These are phyloP conservation scores for Chelonia mydas DNA, from an alignment of 2,797 vertebrate species.

Conservation along the genomic window DNA sequence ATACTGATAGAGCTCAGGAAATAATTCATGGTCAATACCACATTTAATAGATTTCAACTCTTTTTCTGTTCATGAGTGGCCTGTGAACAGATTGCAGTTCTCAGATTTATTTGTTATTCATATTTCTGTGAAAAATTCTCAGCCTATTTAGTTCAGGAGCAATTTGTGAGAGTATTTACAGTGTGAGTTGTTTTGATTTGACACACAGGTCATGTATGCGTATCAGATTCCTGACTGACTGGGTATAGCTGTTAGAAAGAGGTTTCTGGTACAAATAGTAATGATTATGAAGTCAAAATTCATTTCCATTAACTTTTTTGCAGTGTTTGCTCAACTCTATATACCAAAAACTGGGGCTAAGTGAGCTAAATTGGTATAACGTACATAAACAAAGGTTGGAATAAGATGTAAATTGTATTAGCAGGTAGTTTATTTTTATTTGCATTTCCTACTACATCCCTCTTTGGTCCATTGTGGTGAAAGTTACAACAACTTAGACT, in stretches of 20 bases:
- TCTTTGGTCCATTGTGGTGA: not conserved
- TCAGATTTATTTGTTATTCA: not conserved
- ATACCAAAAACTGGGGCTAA: not conserved
- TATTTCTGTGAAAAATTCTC: not conserved
- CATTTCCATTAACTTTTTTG: not conserved
- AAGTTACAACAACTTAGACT: not conserved
- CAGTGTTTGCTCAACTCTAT: not conserved
- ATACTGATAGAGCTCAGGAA: not conserved
- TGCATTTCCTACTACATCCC: not conserved
- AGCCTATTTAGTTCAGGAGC: not conserved
- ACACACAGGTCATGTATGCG: not conserved
- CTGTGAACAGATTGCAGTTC: not conserved
- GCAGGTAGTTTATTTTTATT: fast-evolving
- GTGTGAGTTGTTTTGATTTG: not conserved
- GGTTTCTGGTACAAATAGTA: not conserved
- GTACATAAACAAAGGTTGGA: not conserved
- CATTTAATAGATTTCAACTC: not conserved
- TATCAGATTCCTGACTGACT: not conserved
- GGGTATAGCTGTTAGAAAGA: not conserved
- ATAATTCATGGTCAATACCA: not conserved
- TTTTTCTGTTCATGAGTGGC: not conserved
- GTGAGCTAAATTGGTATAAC: not conserved
- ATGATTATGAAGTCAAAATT: not conserved
- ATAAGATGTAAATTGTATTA: not conserved
- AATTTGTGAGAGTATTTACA: not conserved